Evolutionary conservation across 1,140 invertebrate species (phyloP).

Genomic region (Drosophila sp.): DNA sequence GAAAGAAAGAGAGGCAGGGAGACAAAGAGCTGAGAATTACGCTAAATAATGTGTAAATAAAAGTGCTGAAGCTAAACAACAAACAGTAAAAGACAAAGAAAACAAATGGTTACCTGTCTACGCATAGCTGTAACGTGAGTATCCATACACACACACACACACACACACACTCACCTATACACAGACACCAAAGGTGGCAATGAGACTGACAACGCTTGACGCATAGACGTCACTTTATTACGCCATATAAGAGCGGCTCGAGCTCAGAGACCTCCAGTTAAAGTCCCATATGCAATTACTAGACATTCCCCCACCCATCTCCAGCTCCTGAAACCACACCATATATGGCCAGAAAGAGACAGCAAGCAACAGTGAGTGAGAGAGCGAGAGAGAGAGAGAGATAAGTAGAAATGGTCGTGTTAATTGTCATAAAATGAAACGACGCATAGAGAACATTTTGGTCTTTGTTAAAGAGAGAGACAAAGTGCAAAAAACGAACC

Average conservation of each 20-base stretch:
- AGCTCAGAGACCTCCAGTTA: background rate
- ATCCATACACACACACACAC: conserved; percentile 14
- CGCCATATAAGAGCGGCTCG: conserved; percentile 25
- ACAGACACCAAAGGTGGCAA: conserved; percentile 11
- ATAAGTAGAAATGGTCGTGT: conserved; percentile 33
- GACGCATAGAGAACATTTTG: conserved; percentile 56
- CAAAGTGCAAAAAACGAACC: background rate
- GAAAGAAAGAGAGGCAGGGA: background rate
- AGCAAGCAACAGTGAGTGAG: background rate
- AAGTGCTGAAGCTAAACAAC: conserved; percentile 8
- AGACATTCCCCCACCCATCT: background rate
- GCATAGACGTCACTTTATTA: conserved; percentile 40
- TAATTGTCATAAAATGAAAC: conserved; percentile 80
- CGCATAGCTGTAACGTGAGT: conserved; percentile 41
- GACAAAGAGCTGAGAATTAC: background rate
- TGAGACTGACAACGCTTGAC: conserved; percentile 16
- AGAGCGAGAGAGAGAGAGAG: background rate
- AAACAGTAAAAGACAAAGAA: conserved; percentile 4
- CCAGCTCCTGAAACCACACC: conserved; percentile 1
- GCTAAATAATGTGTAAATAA: conserved; percentile 51
- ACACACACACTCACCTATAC: background rate
- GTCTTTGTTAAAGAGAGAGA: background rate
- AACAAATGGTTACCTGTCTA: conserved; percentile 11
- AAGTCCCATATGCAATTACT: conserved; percentile 13
- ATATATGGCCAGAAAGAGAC: conserved; percentile 4